phyloP scores from a whole-genome alignment of 2,113 vertebrate genomes.

The Burhinus oedicnemus region DNA sequence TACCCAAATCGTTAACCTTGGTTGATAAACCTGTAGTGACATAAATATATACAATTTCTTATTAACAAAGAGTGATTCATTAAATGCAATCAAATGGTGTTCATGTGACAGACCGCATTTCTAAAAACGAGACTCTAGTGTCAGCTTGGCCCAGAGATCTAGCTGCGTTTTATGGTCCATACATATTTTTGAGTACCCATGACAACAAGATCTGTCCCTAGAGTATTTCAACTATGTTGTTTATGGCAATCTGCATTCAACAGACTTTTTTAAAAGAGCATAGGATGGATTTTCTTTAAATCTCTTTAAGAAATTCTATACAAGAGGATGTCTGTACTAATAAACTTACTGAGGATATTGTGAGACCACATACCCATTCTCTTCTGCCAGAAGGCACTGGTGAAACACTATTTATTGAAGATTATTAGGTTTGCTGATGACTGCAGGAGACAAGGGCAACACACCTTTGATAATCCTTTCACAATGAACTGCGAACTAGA shows the following conservation, averaged over 20 bases:
- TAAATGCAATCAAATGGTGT: background rate
- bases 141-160: background rate
- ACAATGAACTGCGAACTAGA: background rate
- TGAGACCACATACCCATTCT: background rate
- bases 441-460: background rate
- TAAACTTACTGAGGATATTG: background rate
- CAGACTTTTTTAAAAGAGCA: background rate
- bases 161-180: background rate
- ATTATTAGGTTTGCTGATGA: background rate
- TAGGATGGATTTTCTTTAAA: background rate
- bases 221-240: background rate
- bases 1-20: constrained; percentile 53
- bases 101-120: background rate
- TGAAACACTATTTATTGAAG: background rate
- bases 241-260: background rate
- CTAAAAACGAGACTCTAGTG: background rate
- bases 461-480: background rate
- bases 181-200: background rate
- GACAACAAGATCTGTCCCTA: background rate
- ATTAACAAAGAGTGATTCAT: background rate
- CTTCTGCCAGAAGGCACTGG: background rate
- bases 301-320: background rate
- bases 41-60: constrained; percentile 57
- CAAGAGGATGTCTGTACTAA: background rate
- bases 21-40: constrained; percentile 69